Percentiles rank a stretch among this genome's conserved stretches.
phyloP scores from a whole-genome alignment of 2,888 invertebrate genomes.

The Lamellibrachia satsuma region DNA sequence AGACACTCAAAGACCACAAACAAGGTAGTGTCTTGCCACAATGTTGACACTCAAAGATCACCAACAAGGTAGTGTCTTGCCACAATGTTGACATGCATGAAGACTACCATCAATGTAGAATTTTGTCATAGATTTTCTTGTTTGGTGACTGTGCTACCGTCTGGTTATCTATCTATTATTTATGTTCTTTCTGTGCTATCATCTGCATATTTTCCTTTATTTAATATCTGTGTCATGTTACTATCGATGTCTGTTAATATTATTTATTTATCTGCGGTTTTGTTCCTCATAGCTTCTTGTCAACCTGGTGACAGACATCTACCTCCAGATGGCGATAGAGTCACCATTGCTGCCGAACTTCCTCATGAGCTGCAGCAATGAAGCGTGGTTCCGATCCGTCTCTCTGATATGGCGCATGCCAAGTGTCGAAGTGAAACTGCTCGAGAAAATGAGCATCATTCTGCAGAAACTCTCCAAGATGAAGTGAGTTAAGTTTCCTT shows the following conservation, averaged over 20 bases:
- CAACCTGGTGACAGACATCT: slow-evolving; percentile 56
- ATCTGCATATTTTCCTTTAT: background rate
- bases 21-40: too few relatives aligned
- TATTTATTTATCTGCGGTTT: background rate
- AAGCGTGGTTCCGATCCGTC: slow-evolving; percentile 60
- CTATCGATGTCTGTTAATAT: background rate
- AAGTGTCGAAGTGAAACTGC: slow-evolving; percentile 52
- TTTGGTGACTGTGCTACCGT: too few relatives aligned
- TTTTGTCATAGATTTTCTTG: too few relatives aligned
- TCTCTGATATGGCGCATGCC: slow-evolving; percentile 59
- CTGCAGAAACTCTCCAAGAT: slow-evolving; percentile 63
- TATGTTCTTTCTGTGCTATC: too few relatives aligned
- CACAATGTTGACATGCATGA: too few relatives aligned
- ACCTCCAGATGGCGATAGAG: slow-evolving; percentile 61
- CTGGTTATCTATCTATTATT: too few relatives aligned
- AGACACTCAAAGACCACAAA: too few relatives aligned
- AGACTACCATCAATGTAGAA: too few relatives aligned
- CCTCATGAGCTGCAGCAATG: slow-evolving; percentile 60
- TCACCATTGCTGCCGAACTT: slow-evolving; percentile 56
- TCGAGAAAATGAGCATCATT: slow-evolving; percentile 62
- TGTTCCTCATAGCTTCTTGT: slow-evolving; percentile 54
- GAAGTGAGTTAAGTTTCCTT: slow-evolving; percentile 45
- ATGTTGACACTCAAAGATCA: too few relatives aligned
- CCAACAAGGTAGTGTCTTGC: too few relatives aligned
- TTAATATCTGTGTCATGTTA: background rate